Percentiles rank a stretch among this genome's conserved stretches.
phyloP scores from a whole-genome alignment of 2,888 invertebrate species.

The Mayetiola destructor region DNA sequence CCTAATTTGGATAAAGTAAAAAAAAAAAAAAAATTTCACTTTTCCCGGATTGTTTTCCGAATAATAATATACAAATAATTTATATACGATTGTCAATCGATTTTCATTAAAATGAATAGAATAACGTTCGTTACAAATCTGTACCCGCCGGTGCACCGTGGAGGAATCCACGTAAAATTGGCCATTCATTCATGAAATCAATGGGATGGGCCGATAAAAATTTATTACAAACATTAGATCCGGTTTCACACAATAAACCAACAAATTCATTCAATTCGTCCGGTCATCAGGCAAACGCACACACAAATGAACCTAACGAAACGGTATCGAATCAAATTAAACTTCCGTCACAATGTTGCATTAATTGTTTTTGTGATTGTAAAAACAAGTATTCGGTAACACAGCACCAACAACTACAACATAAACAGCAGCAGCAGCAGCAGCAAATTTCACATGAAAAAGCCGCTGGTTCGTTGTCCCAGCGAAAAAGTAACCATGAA shows the following conservation, averaged over 20 bases:
- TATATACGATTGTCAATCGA: too few species aligned
- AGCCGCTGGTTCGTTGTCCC: background rate
- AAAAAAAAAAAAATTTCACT: background rate
- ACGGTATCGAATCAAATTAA: background rate
- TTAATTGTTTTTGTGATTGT: slow-evolving; percentile 30
- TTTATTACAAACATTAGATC: slow-evolving; percentile 32
- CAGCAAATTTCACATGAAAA: background rate
- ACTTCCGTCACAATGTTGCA: slow-evolving; percentile 24
- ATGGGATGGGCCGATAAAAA: slow-evolving; percentile 41
- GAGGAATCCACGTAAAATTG: slow-evolving; percentile 58
- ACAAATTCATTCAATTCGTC: background rate
- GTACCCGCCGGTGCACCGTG: slow-evolving; percentile 52
- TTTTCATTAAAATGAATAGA: too few species aligned
- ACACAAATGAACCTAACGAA: background rate
- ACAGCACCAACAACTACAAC: background rate
- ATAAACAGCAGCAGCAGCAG: slow-evolving; percentile 14
- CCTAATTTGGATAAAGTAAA: background rate
- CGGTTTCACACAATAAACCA: slow-evolving; percentile 28
- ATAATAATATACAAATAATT: too few species aligned
- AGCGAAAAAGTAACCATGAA: slow-evolving; percentile 10
- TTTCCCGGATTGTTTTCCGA: background rate
- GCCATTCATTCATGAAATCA: slow-evolving; percentile 60
- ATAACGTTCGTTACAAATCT: slow-evolving; percentile 29
- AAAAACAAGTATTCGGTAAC: background rate
- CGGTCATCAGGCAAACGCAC: background rate